Evolutionary conservation across 2,113 vertebrate species (phyloP), one percentile per base, ranked within the genome.

Genomic region (Circaetus gallicus): DNA sequence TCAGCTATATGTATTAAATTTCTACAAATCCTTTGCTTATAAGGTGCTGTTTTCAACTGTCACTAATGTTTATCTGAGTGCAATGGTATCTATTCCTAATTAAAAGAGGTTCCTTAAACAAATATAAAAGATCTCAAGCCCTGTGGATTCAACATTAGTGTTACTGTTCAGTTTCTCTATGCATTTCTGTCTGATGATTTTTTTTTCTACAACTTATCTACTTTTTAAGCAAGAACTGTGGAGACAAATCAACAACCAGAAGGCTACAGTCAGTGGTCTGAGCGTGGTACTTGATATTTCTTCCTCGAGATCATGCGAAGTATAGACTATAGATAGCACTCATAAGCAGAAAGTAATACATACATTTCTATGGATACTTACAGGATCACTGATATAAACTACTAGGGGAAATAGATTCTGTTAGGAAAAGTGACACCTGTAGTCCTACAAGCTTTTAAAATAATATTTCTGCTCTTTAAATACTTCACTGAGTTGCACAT

Each of bases 1-100:
- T 98, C 97, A 97, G 97, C 97, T 97, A 91, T 82, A 96, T 85
- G 91, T 96, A 98, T 98, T 98, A 97, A 95, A 97, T 98, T 98
- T 98, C 97, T 96, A 83, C 96, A 97, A 73, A 97, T 95, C 90
- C 89, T 94, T 96, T 86, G 52, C 89, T 96, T 97, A 96, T 96
- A 97, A 98, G 93, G 89, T 96, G 94, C 92, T 98, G 96, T 95
- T 98, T 98, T 93, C 96, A 97, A 96, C 93, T 96, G 95, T 95
- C 96, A 97, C 82, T 95, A 97, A 96, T 82, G 84, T 96, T 98
- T 96, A 95, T 93, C 95, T 89, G 76, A 97, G 91, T 95, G 96
- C 55, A 98, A 93, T 16, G 56, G 86, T 97, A 97, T 94, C 95
- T 95, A 93, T 95, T 94, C 94, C 95, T 96, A 98, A 98, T 98